These are phyloP conservation scores for Tuberolachnus salignus DNA, from an alignment of 2,888 invertebrate genomes.

Conservation along the genomic window DNA sequence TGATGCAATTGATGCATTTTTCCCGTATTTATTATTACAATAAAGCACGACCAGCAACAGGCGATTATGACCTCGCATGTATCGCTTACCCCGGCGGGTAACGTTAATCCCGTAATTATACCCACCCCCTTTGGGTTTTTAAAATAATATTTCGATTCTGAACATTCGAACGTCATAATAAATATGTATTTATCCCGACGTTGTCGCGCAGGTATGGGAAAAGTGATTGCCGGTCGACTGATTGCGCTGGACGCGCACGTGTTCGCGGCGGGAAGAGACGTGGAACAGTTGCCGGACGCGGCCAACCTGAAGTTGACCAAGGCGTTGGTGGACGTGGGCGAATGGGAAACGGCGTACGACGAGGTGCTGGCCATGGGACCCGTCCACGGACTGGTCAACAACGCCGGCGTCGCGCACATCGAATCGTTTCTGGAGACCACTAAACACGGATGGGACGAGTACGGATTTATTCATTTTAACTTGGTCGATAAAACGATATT, in stretches of 20 bases:
- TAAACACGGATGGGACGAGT: slow-evolving; percentile 75
- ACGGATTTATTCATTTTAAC: too few species aligned
- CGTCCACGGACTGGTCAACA: slow-evolving; percentile 85
- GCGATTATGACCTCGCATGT: too few species aligned
- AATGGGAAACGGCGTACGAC: slow-evolving; percentile 77
- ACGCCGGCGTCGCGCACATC: slow-evolving; percentile 78
- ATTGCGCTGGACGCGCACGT: slow-evolving; percentile 15
- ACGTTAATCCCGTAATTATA: too few species aligned
- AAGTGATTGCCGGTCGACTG: slow-evolving; percentile 24
- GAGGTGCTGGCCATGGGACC: slow-evolving; percentile 68
- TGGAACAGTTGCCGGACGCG: slow-evolving; percentile 29
- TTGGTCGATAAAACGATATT: too few species aligned
- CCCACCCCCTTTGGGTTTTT: too few species aligned
- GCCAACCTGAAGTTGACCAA: slow-evolving; percentile 65
- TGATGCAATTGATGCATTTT: too few species aligned
- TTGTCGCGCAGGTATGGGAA: slow-evolving; percentile 26
- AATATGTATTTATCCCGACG: too few species aligned
- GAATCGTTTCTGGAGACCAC: slow-evolving; percentile 74
- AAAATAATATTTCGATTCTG: too few species aligned
- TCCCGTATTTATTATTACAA: too few species aligned
- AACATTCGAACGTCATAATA: too few species aligned
- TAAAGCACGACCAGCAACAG: too few species aligned
- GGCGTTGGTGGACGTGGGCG: slow-evolving; percentile 73
- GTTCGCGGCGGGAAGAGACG: slow-evolving; percentile 20
- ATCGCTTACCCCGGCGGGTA: too few species aligned